Conservation (phyloP, 2,888 invertebrate genomes). For the Lasioglossum calceatum region DNA sequence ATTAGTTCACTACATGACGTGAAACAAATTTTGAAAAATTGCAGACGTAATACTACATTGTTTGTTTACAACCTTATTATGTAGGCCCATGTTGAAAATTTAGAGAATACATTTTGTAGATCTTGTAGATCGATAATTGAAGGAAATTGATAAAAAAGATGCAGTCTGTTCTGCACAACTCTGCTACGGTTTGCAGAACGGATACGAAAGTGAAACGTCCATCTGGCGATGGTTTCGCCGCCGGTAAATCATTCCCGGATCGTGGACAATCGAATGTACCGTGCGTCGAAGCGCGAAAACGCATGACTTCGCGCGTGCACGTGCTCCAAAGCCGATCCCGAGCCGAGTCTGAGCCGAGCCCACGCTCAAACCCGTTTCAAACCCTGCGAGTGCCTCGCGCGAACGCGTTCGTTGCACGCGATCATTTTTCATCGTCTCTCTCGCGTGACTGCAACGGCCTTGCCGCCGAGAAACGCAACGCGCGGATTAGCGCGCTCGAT, state of each 20-base stretch:
- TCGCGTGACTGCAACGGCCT: constrained; percentile 39
- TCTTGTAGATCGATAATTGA: too few species aligned
- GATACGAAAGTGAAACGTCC: constrained; percentile 8
- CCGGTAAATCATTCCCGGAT: constrained; percentile 22
- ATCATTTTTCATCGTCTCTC: constrained; percentile 52
- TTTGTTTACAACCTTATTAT: too few species aligned
- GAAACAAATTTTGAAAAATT: too few species aligned
- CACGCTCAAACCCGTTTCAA: constrained; percentile 18
- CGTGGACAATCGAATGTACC: constrained; percentile 15
- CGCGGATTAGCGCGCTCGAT: neutral
- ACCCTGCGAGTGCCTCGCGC: constrained; percentile 13
- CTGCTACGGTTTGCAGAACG: neutral
- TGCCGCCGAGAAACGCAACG: neutral
- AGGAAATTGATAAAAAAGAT: too few species aligned
- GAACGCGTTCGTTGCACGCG: constrained; percentile 46
- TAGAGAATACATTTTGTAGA: too few species aligned
- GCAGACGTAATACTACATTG: too few species aligned
- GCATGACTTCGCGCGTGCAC: constrained; percentile 27
- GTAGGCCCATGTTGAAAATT: too few species aligned
- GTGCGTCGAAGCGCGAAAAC: constrained; percentile 29
- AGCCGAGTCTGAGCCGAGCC: constrained; percentile 29
- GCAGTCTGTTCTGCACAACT: neutral
- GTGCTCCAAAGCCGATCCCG: neutral
- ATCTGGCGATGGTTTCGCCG: neutral
- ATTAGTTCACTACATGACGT: too few species aligned